phyloP scores from a whole-genome alignment of 2,113 vertebrate species.

The Xiphias gladius region DNA sequence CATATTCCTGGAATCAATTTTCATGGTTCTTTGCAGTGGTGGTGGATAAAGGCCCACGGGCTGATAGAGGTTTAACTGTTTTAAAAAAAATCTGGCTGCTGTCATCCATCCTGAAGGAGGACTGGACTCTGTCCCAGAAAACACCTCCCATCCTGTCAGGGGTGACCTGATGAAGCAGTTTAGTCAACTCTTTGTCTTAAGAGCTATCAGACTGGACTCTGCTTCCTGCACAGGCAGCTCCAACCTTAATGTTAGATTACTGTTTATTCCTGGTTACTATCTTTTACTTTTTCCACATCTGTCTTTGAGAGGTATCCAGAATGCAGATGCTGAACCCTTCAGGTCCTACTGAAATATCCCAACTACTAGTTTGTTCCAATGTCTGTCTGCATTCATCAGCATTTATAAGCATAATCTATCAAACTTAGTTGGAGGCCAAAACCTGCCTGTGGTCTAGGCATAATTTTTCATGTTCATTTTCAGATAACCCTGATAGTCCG shows the following conservation, averaged over 20 bases:
- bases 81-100: not conserved
- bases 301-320: not conserved
- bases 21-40: not conserved
- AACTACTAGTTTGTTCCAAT: not conserved
- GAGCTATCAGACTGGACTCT: not conserved
- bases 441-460: not conserved
- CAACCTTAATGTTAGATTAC: too few relatives aligned
- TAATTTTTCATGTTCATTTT: not conserved
- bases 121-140: slow-evolving; percentile 24
- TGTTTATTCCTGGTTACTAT: not conserved
- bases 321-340: not conserved
- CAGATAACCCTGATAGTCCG: not conserved
- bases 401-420: not conserved
- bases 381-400: not conserved
- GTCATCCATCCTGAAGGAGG: slow-evolving; percentile 6
- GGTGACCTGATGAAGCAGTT: slow-evolving; percentile 9
- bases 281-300: not conserved
- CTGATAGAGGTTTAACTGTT: not conserved
- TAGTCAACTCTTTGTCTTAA: slow-evolving; percentile 3
- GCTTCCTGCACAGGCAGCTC: too few relatives aligned
- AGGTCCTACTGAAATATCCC: not conserved
- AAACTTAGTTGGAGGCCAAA: not conserved
- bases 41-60: not conserved
- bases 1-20: not conserved
- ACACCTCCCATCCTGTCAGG: not conserved